phyloP scores from a whole-genome alignment of 2,113 vertebrate genomes.

The Pseudolaguvia tuberculata region DNA sequence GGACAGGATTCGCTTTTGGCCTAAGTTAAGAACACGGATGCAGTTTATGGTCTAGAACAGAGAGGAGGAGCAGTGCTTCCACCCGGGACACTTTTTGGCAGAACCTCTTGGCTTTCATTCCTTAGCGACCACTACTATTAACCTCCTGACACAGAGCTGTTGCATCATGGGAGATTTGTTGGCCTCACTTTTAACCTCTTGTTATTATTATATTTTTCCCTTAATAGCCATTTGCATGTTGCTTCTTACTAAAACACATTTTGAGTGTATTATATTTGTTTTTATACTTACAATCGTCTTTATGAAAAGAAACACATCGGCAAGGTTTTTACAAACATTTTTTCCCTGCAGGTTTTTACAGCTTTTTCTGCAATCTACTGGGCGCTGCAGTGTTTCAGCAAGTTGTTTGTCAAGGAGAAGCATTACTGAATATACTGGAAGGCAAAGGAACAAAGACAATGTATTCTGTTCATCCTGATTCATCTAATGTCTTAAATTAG shows the following conservation, averaged over 20 bases:
- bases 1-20: slow-evolving; percentile 77
- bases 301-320: background rate
- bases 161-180: slow-evolving; percentile 72
- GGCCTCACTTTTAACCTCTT: slow-evolving; percentile 67
- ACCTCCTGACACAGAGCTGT: slow-evolving; percentile 66
- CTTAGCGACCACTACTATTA: slow-evolving; percentile 67
- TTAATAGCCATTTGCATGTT: slow-evolving; percentile 15
- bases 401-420: slow-evolving; percentile 56
- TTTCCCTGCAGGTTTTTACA: slow-evolving; percentile 74
- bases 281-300: background rate
- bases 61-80: slow-evolving; percentile 62
- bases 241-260: background rate
- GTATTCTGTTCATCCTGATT: background rate
- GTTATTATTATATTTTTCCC: slow-evolving; percentile 21
- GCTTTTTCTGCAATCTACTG: slow-evolving; percentile 77
- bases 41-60: slow-evolving; percentile 84
- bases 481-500: background rate
- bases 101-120: slow-evolving; percentile 66
- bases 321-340: background rate
- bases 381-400: slow-evolving; percentile 69
- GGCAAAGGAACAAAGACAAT: background rate
- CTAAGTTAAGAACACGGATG: slow-evolving; percentile 73
- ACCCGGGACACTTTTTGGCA: slow-evolving; percentile 68
- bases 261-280: background rate
- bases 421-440: slow-evolving; percentile 60